Percentiles rank a stretch among this genome's conserved stretches.
Evolutionary conservation across 2,113 vertebrate genomes (phyloP).

Genomic region (Trochalopteron elliotii): DNA sequence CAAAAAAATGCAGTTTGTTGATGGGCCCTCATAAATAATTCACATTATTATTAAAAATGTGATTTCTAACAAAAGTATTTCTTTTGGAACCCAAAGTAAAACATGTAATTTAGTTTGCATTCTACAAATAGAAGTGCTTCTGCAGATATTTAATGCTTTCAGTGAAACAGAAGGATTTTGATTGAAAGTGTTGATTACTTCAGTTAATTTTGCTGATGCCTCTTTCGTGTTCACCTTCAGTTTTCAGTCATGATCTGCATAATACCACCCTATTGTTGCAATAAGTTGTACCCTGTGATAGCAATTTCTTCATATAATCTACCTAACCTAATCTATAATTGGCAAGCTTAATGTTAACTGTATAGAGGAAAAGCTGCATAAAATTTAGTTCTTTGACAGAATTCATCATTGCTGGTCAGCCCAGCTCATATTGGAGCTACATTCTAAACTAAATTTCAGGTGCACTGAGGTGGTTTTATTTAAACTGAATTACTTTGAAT

Average conservation of each 20-base stretch:
- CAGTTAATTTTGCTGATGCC: neutral
- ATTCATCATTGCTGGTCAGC: neutral
- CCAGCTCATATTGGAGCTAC: neutral
- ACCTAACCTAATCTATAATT: neutral
- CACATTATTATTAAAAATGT: neutral
- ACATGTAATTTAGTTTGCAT: neutral
- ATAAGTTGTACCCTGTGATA: neutral
- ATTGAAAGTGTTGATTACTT: neutral
- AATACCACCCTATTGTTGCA: neutral
- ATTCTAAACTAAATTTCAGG: neutral
- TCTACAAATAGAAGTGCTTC: neutral
- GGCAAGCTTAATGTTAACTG: neutral
- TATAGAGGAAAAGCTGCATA: neutral
- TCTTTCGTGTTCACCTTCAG: neutral
- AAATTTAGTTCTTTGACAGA: neutral
- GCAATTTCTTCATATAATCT: neutral
- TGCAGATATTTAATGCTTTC: neutral
- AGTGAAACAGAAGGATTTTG: neutral
- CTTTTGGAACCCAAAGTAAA: neutral
- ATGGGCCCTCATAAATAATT: neutral
- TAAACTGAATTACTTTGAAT: neutral
- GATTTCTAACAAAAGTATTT: neutral
- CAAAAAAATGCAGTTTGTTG: neutral
- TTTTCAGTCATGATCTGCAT: neutral
- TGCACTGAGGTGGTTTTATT: neutral